Evolutionary conservation across 2,113 vertebrate species (phyloP).

Genomic region (Castor canadensis): DNA sequence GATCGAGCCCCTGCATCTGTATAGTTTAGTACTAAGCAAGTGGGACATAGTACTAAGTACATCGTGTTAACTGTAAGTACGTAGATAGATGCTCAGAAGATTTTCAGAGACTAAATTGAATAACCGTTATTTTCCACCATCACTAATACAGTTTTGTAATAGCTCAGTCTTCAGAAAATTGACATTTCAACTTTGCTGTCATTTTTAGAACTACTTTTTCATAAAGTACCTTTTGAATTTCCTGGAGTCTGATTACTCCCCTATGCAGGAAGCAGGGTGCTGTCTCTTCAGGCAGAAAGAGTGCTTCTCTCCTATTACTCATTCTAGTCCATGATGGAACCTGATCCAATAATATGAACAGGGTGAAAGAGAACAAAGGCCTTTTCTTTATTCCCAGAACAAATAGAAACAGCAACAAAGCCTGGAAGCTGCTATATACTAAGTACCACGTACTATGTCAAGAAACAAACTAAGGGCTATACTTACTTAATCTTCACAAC

Average conservation of each 20-base stretch:
- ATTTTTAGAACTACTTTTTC: background rate
- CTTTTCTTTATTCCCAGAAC: background rate
- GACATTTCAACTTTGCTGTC: background rate
- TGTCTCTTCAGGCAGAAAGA: background rate
- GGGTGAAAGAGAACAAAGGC: background rate
- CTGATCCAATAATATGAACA: background rate
- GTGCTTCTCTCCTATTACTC: background rate
- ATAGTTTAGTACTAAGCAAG: background rate
- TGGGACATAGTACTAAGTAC: background rate
- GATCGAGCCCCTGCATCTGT: background rate
- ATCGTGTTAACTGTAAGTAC: background rate
- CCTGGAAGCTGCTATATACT: background rate
- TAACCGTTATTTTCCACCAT: background rate
- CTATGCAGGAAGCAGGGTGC: background rate
- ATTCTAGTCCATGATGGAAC: background rate
- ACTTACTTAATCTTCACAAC: background rate
- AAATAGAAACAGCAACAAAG: background rate
- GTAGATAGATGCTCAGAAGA: background rate
- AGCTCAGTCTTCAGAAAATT: background rate
- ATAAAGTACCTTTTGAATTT: background rate
- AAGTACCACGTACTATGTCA: background rate
- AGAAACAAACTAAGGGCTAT: constrained; percentile 7
- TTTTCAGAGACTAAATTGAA: background rate
- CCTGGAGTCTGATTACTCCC: background rate
- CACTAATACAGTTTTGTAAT: background rate